A percentile compares a stretch with the other conserved stretches of the same genome.
These are phyloP conservation scores for Apolygus lucorum DNA, from an alignment of 1,140 invertebrate species.

Conservation along the genomic window DNA sequence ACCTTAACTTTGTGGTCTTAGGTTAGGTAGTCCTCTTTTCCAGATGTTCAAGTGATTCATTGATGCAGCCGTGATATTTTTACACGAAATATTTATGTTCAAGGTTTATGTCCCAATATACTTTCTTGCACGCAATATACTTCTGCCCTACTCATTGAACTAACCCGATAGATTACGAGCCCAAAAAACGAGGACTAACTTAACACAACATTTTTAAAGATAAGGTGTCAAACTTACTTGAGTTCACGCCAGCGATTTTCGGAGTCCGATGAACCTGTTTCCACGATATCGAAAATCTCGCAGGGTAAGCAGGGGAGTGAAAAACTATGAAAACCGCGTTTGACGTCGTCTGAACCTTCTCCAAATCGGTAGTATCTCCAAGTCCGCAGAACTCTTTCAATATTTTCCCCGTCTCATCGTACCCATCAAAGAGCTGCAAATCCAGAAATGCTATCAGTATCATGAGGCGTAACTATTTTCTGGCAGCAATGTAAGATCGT, in stretches of 20 bases:
- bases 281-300: not conserved
- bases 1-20: too few species aligned
- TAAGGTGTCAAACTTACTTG: not conserved
- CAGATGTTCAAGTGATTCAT: too few species aligned
- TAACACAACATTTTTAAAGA: not conserved
- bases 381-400: constrained; percentile 1
- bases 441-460: not conserved
- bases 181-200: not conserved
- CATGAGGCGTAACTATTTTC: not conserved
- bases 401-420: not conserved
- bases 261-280: not conserved
- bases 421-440: not conserved
- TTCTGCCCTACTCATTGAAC: not conserved
- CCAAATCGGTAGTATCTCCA: not conserved
- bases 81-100: too few species aligned
- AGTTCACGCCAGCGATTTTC: not conserved
- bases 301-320: not conserved
- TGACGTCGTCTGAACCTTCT: not conserved
- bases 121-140: too few species aligned
- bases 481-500: not conserved
- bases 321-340: not conserved
- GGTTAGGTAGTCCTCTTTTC: too few species aligned
- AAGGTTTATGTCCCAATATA: too few species aligned
- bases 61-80: too few species aligned
- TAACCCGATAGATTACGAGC: not conserved